Percentiles rank a stretch among this genome's conserved stretches.
phyloP scores from a whole-genome alignment of 2,888 invertebrate genomes.

The Operophtera brumata region DNA sequence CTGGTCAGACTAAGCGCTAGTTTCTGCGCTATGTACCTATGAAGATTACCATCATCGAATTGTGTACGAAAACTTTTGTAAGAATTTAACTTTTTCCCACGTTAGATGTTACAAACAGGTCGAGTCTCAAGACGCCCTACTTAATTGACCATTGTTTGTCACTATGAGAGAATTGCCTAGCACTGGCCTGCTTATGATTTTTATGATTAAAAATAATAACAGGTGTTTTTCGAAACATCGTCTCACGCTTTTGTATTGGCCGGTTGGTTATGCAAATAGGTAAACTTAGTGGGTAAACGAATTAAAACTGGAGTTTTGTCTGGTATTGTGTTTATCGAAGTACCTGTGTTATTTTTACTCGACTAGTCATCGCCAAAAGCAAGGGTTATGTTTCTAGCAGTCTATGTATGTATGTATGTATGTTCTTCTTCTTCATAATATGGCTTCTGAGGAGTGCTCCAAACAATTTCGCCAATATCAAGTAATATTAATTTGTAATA shows the following conservation, averaged over 20 bases:
- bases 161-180: slow-evolving; percentile 65
- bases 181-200: slow-evolving; percentile 65
- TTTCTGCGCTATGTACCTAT: slow-evolving; percentile 26
- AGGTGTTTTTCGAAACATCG: slow-evolving; percentile 65
- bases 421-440: too few relatives aligned
- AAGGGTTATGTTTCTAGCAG: too few relatives aligned
- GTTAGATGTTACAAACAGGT: slow-evolving; percentile 48
- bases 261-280: slow-evolving; percentile 45
- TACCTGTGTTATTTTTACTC: not conserved
- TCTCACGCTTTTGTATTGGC: slow-evolving; percentile 64
- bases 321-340: not conserved
- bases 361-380: too few relatives aligned
- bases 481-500: too few relatives aligned
- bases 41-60: slow-evolving; percentile 25
- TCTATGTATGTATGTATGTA: too few relatives aligned
- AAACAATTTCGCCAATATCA: too few relatives aligned
- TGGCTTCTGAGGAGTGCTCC: too few relatives aligned
- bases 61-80: slow-evolving; percentile 27
- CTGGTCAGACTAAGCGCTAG: slow-evolving; percentile 12
- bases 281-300: slow-evolving; percentile 18
- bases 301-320: not conserved
- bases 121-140: slow-evolving; percentile 55
- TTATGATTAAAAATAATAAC: slow-evolving; percentile 55
- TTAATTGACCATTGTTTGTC: slow-evolving; percentile 79
- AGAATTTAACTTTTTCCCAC: slow-evolving; percentile 55